Conservation (phyloP, 2,888 invertebrate genomes). For the Eilema sororculum region DNA sequence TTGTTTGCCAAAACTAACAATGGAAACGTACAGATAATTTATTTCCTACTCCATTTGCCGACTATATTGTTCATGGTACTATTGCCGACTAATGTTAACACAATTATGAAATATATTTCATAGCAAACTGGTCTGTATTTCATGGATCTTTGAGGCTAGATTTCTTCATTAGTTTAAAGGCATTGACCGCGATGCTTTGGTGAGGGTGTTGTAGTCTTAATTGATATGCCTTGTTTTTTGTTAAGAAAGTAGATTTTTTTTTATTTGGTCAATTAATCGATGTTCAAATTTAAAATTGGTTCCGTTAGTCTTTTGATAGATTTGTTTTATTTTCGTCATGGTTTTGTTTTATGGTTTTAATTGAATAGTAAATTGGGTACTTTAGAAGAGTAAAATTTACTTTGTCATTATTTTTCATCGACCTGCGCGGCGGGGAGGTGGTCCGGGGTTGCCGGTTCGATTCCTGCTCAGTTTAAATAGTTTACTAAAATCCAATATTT, state of each 20-base stretch:
- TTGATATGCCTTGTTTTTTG: slow-evolving; percentile 70
- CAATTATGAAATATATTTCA: slow-evolving; percentile 34
- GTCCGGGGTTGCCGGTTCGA: neutral
- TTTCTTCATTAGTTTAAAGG: slow-evolving; percentile 13
- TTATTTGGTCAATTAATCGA: slow-evolving; percentile 66
- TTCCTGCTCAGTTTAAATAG: neutral
- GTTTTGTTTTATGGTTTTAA: slow-evolving; percentile 14
- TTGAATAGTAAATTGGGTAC: slow-evolving; percentile 3
- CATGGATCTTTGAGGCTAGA: neutral
- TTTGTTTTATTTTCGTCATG: slow-evolving; percentile 42
- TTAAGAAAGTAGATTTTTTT: slow-evolving; percentile 53
- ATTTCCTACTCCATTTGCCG: slow-evolving; percentile 49
- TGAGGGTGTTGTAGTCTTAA: slow-evolving; percentile 57
- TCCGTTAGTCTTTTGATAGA: slow-evolving; percentile 70
- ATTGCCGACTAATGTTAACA: slow-evolving; percentile 40
- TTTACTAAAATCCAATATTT: too few species aligned
- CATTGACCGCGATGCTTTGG: slow-evolving; percentile 13
- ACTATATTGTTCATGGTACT: slow-evolving; percentile 54
- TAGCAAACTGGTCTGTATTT: slow-evolving; percentile 15
- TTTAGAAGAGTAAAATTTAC: neutral
- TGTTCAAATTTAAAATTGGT: slow-evolving; percentile 63
- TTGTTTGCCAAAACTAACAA: slow-evolving; percentile 58
- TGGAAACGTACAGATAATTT: slow-evolving; percentile 55
- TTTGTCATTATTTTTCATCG: slow-evolving; percentile 12
- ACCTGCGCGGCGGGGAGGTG: slow-evolving; percentile 13